A percentile compares a stretch with the other conserved stretches of the same genome.
These are phyloP conservation scores for Mizuhopecten yessoensis DNA, from an alignment of 1,140 invertebrate genomes.

Conservation along the genomic window DNA sequence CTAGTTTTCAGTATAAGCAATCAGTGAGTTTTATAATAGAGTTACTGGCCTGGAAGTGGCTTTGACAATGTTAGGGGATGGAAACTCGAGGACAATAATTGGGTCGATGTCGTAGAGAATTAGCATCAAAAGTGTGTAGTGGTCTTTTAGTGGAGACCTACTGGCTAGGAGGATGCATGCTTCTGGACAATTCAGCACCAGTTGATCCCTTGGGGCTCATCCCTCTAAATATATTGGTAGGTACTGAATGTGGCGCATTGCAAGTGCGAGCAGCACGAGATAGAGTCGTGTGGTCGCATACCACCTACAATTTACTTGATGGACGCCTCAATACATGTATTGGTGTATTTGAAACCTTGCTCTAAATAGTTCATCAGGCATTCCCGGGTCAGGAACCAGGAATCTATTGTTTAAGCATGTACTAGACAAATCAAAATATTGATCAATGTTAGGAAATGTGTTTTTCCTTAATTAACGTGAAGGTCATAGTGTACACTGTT, in stretches of 20 bases:
- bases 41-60: constrained; percentile 5
- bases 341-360: background rate
- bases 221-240: background rate
- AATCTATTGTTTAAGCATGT: too few species aligned
- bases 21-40: background rate
- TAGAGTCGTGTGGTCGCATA: background rate
- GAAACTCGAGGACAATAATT: background rate
- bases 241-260: background rate
- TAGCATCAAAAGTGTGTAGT: background rate
- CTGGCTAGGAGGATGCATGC: background rate
- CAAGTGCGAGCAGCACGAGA: background rate
- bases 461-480: too few species aligned
- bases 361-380: background rate
- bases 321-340: background rate
- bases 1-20: background rate
- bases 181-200: background rate
- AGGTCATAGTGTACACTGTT: too few species aligned
- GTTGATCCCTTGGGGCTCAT: background rate
- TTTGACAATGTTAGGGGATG: background rate
- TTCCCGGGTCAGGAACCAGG: background rate
- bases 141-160: background rate
- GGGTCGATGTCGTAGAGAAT: background rate
- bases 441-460: too few species aligned
- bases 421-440: too few species aligned
- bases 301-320: background rate